phyloP scores from a whole-genome alignment of 2,888 invertebrate species.

The Coenonympha arcania region DNA sequence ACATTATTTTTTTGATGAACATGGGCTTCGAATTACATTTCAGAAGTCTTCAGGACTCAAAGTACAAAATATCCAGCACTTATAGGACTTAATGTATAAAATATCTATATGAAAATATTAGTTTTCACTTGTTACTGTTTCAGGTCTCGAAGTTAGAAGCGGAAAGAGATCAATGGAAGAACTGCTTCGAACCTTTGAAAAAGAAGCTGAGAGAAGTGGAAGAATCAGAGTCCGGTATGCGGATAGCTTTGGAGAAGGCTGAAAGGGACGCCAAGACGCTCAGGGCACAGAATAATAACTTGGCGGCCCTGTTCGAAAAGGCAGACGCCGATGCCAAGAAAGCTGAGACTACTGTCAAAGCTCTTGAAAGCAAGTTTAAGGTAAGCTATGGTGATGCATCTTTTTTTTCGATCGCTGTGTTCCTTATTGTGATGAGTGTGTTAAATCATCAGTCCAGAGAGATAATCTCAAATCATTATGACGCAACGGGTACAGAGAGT shows the following conservation, averaged over 20 bases:
- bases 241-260: constrained; percentile 69
- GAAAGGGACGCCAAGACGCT: constrained; percentile 72
- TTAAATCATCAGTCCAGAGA: too few relatives aligned
- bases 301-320: constrained; percentile 61
- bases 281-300: constrained; percentile 56
- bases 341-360: constrained; percentile 62
- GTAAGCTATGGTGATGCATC: constrained; percentile 35
- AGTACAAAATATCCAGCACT: too few relatives aligned
- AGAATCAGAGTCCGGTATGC: constrained; percentile 72
- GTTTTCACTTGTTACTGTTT: neutral
- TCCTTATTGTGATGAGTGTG: too few relatives aligned
- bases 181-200: constrained; percentile 64
- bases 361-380: constrained; percentile 59
- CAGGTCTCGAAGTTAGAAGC: constrained; percentile 55
- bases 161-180: constrained; percentile 69
- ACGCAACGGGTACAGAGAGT: too few relatives aligned
- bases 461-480: too few relatives aligned
- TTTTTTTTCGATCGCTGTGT: too few relatives aligned
- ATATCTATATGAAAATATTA: too few relatives aligned
- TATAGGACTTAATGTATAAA: too few relatives aligned
- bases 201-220: constrained; percentile 74
- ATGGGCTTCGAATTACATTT: too few relatives aligned
- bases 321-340: constrained; percentile 69
- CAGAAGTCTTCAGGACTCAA: too few relatives aligned
- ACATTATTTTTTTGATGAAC: too few relatives aligned